Base-by-base conservation (phyloP, 2,113 vertebrate genomes). In the Rhegmatorhina hoffmannsi region DNA sequence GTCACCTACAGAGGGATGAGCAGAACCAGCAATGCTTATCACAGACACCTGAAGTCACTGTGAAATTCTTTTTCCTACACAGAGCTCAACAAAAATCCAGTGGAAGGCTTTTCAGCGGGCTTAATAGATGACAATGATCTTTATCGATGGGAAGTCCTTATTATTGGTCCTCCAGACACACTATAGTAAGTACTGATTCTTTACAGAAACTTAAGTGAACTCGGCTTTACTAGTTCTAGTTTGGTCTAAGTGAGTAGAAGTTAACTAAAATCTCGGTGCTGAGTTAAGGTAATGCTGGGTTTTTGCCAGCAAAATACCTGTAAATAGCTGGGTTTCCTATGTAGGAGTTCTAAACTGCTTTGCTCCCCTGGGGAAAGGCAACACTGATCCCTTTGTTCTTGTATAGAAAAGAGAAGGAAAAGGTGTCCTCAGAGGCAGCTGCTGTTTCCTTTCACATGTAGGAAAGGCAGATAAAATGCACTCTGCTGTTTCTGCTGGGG, bases 31-130 rank as follows among this genome's bases (percentile, higher is more conserved):
- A 0, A 82, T 63, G 34, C 9, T 0, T 89, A 40, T 78, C 49
- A 6, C 0, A 72, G 69, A 60, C 62, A 56, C 74, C n/a, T 94
- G 28, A 96, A 95, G 84, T 91, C 77, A 94, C 58, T 95, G 40
- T 96, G 79, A 49, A 70, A 78, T 95, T 95, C 96, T 98, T 92
- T 96, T 90, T 76, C 95, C 78, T 89, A 86, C 96, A 91, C 98
- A 99, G 99, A 99, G 97, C 98, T 99, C 97, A 99, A 99, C 98
- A 99, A 99, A 98, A 99, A 99, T 96, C 99, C 99, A 95, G 99
- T 99, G 95, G 99, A 99, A 98, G 99, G 99, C 91, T 99, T 99
- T 98, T 99, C 99, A 96, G 99, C 99, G 79, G 99, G 99, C 87
- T 98, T 99, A 96, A 99, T 99, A 97, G 99, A 99, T 97, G 99